phyloP scores from a whole-genome alignment of 1,140 invertebrate genomes.

The Drosophila paulistorum region DNA sequence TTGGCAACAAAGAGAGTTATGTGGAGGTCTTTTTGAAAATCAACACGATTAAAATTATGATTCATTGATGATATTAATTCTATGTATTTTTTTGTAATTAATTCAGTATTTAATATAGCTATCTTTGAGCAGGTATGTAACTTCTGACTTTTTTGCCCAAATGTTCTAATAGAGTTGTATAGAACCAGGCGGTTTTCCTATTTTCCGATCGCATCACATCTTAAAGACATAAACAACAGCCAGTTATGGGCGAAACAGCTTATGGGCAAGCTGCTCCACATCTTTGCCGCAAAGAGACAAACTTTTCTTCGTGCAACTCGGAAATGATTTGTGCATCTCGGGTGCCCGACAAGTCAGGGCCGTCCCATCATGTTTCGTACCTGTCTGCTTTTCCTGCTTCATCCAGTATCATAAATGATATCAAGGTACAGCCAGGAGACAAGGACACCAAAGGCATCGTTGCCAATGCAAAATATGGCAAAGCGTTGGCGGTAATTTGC shows the following conservation, averaged over 20 bases:
- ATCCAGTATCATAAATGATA: conserved; percentile 45
- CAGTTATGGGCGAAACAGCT: conserved; percentile 70
- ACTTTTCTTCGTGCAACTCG: conserved; percentile 73
- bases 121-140: neutral
- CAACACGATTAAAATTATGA: neutral
- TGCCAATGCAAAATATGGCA: conserved; percentile 70
- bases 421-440: conserved; percentile 37
- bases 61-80: no score
- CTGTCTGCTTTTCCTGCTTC: conserved; percentile 40
- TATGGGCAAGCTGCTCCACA: conserved; percentile 47
- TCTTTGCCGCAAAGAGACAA: conserved; percentile 48
- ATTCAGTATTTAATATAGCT: neutral
- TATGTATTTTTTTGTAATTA: neutral
- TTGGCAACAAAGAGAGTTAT: conserved; percentile 1
- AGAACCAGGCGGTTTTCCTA: neutral
- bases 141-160: neutral
- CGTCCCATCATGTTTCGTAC: conserved; percentile 72
- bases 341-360: conserved; percentile 33
- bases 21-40: conserved; percentile 8
- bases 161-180: neutral
- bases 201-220: conserved; percentile 61
- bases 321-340: conserved; percentile 79
- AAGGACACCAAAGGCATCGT: conserved; percentile 64
- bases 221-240: conserved; percentile 71
- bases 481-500: conserved; percentile 72